A percentile compares a stretch with the other conserved stretches of the same genome.
phyloP scores from a whole-genome alignment of 2,797 vertebrate genomes.

The Moxostoma hubbsi region DNA sequence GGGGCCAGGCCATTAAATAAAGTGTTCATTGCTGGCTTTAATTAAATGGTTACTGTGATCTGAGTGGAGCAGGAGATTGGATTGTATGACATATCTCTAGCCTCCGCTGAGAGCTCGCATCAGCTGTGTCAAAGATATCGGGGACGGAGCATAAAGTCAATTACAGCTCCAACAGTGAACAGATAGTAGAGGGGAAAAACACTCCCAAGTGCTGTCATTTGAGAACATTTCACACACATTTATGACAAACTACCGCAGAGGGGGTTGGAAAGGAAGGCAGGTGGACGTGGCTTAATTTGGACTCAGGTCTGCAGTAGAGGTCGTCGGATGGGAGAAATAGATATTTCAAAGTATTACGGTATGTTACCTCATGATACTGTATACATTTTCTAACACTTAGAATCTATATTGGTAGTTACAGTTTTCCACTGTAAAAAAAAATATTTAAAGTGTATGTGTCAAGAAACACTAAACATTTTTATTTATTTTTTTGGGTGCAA shows the following conservation, averaged over 20 bases:
- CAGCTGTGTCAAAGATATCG: slow-evolving; percentile 60
- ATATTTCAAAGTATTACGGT: no score
- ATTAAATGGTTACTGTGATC: slow-evolving; percentile 63
- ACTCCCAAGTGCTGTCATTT: slow-evolving; percentile 47
- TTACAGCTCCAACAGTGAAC: slow-evolving; percentile 59
- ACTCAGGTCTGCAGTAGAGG: not conserved
- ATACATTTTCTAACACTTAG: no score
- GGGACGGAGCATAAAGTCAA: slow-evolving; percentile 63
- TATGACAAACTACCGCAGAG: slow-evolving; percentile 24
- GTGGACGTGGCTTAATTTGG: slow-evolving; percentile 11
- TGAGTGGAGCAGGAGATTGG: slow-evolving; percentile 60
- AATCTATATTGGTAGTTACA: no score
- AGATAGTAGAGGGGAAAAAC: slow-evolving; percentile 44
- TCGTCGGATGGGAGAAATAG: no score
- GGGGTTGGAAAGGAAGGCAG: slow-evolving; percentile 11
- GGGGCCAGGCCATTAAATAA: slow-evolving; percentile 60
- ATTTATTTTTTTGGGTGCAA: no score
- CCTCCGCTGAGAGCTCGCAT: slow-evolving; percentile 60
- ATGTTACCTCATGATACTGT: no score
- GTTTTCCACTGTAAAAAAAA: no score
- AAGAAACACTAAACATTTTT: no score
- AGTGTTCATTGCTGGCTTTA: slow-evolving; percentile 65
- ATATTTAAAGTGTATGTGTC: no score
- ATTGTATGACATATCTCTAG: slow-evolving; percentile 63
- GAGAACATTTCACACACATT: slow-evolving; percentile 45